phyloP scores from a whole-genome alignment of 2,113 vertebrate genomes.

The Orycteropus afer region DNA sequence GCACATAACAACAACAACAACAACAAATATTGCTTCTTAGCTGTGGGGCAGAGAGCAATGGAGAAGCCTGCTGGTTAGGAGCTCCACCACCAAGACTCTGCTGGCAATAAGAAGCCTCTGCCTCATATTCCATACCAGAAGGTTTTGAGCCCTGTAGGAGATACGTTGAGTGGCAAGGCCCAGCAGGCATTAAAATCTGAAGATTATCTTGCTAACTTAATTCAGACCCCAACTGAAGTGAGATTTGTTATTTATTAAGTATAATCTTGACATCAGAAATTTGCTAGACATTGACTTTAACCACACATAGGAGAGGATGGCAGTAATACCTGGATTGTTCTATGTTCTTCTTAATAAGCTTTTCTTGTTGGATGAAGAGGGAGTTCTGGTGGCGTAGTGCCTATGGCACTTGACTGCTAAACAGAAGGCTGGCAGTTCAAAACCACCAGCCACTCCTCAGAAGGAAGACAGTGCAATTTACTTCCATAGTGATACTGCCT shows the following conservation, averaged over 20 bases:
- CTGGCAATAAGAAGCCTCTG: not conserved
- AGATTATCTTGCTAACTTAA: not conserved
- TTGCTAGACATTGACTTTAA: slow-evolving; percentile 94
- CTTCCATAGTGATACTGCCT: no score
- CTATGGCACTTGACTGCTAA: no score
- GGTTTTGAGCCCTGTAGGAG: not conserved
- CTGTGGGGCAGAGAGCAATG: not conserved
- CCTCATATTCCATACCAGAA: not conserved
- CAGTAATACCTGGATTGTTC: slow-evolving; percentile 92
- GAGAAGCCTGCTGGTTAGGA: not conserved
- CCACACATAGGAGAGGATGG: slow-evolving; percentile 91
- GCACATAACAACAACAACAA: no score
- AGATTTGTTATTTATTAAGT: not conserved
- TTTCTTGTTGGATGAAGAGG: slow-evolving; percentile 86
- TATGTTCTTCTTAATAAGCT: slow-evolving; percentile 86
- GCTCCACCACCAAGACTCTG: not conserved
- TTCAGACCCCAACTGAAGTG: not conserved
- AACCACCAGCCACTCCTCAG: no score
- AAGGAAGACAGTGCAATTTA: no score
- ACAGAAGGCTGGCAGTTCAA: no score
- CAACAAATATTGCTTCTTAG: not conserved
- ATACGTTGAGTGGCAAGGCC: not conserved
- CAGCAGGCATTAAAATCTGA: not conserved
- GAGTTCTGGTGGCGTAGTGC: no score
- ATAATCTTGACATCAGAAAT: slow-evolving; percentile 85